Conservation (phyloP, 2,113 vertebrate species). For the Oplegnathus fasciatus region DNA sequence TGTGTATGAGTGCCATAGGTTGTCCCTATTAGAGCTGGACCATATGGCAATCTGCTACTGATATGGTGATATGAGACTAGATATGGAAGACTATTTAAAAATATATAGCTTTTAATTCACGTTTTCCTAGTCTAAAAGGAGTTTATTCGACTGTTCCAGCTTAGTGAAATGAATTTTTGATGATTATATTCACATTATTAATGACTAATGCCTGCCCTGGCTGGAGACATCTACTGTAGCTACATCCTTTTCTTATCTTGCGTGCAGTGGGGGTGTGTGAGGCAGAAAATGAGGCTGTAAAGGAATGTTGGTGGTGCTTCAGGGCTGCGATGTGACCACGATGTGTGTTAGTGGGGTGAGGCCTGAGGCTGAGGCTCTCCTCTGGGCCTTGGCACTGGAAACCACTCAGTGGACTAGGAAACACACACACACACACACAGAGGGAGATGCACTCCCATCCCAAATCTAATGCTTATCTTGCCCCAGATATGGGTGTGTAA, state of each 20-base stretch:
- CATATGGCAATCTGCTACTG: not conserved
- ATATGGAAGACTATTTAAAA: not conserved
- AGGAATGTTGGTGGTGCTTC: constrained; percentile 44
- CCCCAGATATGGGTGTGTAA: constrained; percentile 35
- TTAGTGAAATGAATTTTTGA: not conserved
- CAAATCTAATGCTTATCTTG: constrained; percentile 18
- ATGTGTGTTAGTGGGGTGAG: constrained; percentile 66
- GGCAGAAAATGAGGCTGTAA: constrained; percentile 11
- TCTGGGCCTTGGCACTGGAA: constrained; percentile 52
- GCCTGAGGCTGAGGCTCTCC: constrained; percentile 51
- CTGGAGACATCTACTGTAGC: not conserved
- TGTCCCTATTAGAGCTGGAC: not conserved
- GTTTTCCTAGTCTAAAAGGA: not conserved
- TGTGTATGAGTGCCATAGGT: not conserved
- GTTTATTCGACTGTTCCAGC: not conserved
- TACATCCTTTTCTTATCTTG: constrained; percentile 35
- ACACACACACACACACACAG: constrained; percentile 34
- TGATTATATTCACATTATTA: not conserved
- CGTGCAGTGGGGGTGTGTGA: constrained; percentile 17
- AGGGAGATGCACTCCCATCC: constrained; percentile 21
- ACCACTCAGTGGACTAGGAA: constrained; percentile 36
- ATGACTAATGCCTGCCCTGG: not conserved
- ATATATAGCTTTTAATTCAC: not conserved
- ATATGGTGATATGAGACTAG: not conserved
- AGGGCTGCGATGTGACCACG: constrained; percentile 45